Conservation (phyloP, 2,888 invertebrate genomes). For the Philonicus albiceps region DNA sequence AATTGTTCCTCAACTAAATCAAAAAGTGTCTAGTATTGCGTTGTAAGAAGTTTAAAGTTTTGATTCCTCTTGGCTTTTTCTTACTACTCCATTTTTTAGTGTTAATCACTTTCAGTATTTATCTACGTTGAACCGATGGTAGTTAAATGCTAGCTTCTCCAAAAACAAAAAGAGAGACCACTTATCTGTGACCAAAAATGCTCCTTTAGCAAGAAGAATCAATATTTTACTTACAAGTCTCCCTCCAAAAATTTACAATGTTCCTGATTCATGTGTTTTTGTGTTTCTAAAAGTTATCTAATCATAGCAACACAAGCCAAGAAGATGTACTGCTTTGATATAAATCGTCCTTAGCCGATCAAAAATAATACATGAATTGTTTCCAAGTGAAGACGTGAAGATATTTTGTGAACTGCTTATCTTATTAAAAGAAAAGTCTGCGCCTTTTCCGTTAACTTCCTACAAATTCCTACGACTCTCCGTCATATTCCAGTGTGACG, state of each 20-base stretch:
- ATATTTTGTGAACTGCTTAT: conserved; percentile 62
- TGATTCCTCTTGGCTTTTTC: neutral
- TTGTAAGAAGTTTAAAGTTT: neutral
- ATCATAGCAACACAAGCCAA: neutral
- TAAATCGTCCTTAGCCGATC: neutral
- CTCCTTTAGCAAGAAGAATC: neutral
- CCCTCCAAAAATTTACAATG: neutral
- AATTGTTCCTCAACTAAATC: neutral
- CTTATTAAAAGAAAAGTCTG: conserved; percentile 89
- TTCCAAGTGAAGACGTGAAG: neutral
- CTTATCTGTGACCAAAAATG: neutral
- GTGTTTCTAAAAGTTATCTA: neutral
- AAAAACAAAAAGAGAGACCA: neutral
- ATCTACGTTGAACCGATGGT: neutral
- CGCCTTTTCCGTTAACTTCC: conserved; percentile 88
- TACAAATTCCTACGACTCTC: conserved; percentile 90
- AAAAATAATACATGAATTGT: neutral
- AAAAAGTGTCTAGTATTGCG: neutral
- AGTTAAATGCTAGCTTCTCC: neutral
- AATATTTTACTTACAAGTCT: neutral
- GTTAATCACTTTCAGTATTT: neutral
- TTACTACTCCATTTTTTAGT: neutral
- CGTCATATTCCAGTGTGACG: conserved; percentile 85
- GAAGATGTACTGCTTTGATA: neutral
- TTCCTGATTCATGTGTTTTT: too few relatives aligned